Evolutionary conservation across 2,888 invertebrate genomes (phyloP), one percentile per base, ranked within the genome.

Genomic region (Cinara cedri): DNA sequence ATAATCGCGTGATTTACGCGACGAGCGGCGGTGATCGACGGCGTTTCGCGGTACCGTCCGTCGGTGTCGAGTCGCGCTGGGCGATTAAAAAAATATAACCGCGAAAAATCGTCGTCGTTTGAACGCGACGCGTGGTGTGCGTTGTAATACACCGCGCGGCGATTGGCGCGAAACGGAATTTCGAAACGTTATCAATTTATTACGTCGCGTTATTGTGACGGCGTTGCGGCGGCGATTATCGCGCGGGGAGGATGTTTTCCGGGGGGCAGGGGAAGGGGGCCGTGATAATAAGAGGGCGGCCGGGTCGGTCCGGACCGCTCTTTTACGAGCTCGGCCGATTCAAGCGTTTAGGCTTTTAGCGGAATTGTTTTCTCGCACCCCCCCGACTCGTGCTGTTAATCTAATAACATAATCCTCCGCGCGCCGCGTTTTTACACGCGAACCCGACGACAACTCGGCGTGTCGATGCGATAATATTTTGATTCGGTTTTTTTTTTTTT

Each of bases 311-410:
- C 16, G 49, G 1, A 49, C 49, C 14, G 19, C 78, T 78, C 68
- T 78, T 78, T 78, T 70, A 78, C 51, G 78, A 60, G 68, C 60
- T 11, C 51, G 42, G 42, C 16, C 60, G 60, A 49, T 70, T 78
- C 49, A 70, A 78, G 78, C 78, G 78, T 78, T 78, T 78, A 78
- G 70, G 78, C 78, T 78, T 78, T 78, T 78, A 78, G 70, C 62
- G 60, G 70, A 70, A 78, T 78, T 78, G 78, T 78, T 78, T 78
- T 51, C 78, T 78, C 78, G 68, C n/a, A n/a, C 78, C 78, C 78
- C 78, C 16, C 51, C 70, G 60, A 60, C 68, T 78, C 60, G 19
- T 72, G 24, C 21, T 70, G 78, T 70, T 78, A 78, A 78, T 78
- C 68, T 78, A 78, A 78, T 78, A 70, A 78, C 62, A 70, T 78